Base-by-base conservation (phyloP, 1,140 invertebrate species). In the Drosophila guanche region DNA sequence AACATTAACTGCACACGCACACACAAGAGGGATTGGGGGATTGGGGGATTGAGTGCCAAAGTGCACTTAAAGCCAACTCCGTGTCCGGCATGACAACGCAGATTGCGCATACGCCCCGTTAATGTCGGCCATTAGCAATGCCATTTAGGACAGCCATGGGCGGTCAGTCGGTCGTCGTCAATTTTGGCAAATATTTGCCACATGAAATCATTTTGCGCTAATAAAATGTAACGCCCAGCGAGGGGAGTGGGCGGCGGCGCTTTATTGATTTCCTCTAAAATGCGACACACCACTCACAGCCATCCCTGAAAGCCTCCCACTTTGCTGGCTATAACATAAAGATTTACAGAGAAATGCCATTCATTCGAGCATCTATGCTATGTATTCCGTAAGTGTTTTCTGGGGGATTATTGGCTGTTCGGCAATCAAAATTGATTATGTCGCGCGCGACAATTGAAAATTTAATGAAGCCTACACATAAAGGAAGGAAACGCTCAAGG, bases 161-260 rank as follows among this genome's bases (percentile, higher is more conserved):
- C 63, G 43, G 61, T 33, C 41, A 20, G 46, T 41, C 42, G 72
- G 76, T 71, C 78, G 63, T 73, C 52, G 61, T 61, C 83, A 81
- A 81, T 88, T 88, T 88, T 75, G 76, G 47, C 74, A 88, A 86
- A 86, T 86, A 86, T 86, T 86, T 88, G 81, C 83, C 83, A 88
- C 83, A 86, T 88, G 78, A 86, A 86, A 86, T 86, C 83, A 88
- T 86, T 86, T 88, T 88, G 83, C 65, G 77, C 68, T 85, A 85
- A 85, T 85, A 86, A 81, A 85, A 86, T 85, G 81, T 55, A 62
- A 81, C 69, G 45, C 48, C 77, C 73, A 59, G 59, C 52, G 56
- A 47, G 54, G 50, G 42, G 47, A 20, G 3, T 2, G 22, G 57
- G 46, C 37, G 23, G 29, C 46, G 51, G 46, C 57, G 68, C 54